phyloP scores from a whole-genome alignment of 2,888 invertebrate genomes.

The Toxonevra muliebris region DNA sequence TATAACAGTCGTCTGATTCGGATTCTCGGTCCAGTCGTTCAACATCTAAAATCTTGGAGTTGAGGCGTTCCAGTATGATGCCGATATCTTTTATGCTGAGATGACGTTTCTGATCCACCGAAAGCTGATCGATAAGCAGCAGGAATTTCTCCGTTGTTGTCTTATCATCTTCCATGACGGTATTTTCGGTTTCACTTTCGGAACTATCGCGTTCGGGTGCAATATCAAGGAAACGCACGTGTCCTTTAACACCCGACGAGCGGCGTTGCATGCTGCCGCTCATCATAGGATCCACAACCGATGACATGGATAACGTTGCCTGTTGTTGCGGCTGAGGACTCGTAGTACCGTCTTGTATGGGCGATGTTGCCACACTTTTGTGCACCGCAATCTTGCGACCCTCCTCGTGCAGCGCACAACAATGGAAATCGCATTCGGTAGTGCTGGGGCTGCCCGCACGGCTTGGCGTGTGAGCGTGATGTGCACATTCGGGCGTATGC shows the following conservation, averaged over 20 bases:
- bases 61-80: conserved; percentile 90
- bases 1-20: conserved; percentile 93
- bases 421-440: conserved; percentile 93
- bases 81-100: conserved; percentile 95
- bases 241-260: conserved; percentile 73
- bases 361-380: conserved; percentile 92
- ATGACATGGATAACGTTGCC: conserved; percentile 54
- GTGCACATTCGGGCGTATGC: conserved; percentile 83
- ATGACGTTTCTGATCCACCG: conserved; percentile 90
- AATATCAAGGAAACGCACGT: conserved; percentile 87
- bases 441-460: conserved; percentile 73
- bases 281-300: conserved; percentile 64
- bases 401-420: conserved; percentile 93
- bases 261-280: conserved; percentile 63
- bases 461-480: conserved; percentile 75
- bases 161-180: conserved; percentile 86
- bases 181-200: conserved; percentile 93
- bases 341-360: conserved; percentile 82
- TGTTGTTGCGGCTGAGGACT: conserved; percentile 70
- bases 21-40: conserved; percentile 91
- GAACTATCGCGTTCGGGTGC: conserved; percentile 83
- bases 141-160: conserved; percentile 84
- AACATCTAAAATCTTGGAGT: conserved; percentile 92
- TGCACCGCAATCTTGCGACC: conserved; percentile 90
- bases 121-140: conserved; percentile 90